Conservation (phyloP, 1,140 invertebrate species). For the Ostrea edulis region DNA sequence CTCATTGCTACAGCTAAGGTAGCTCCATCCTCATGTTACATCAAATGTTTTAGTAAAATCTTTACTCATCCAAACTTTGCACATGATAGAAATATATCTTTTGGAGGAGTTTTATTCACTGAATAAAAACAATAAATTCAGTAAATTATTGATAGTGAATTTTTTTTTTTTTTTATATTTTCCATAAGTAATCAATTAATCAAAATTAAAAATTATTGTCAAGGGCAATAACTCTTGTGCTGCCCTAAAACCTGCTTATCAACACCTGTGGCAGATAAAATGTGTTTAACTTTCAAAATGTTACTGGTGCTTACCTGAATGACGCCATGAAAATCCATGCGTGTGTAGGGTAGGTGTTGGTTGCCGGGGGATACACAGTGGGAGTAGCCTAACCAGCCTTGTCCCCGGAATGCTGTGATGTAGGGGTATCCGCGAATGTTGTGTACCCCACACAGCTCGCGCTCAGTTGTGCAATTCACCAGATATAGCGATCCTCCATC, state of each 20-base stretch:
- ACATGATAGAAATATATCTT: no score
- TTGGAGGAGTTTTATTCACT: no score
- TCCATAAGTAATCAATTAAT: no score
- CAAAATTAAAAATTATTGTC: no score
- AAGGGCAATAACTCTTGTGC: no score
- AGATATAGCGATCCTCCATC: slow-evolving; percentile 63
- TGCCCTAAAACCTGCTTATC: background rate
- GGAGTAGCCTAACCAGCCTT: slow-evolving; percentile 59
- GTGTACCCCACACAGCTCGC: slow-evolving; percentile 55
- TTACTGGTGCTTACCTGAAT: slow-evolving; percentile 53
- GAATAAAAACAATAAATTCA: no score
- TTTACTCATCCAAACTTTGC: no score
- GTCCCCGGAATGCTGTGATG: slow-evolving; percentile 61
- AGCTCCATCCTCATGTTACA: no score
- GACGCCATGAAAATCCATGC: slow-evolving; percentile 66
- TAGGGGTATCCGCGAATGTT: slow-evolving; percentile 62
- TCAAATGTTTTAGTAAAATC: no score
- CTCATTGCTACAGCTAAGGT: no score
- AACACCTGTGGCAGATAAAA: background rate
- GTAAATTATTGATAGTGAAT: no score
- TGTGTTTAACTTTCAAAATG: background rate
- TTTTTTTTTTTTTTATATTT: no score
- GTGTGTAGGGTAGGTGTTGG: slow-evolving; percentile 48
- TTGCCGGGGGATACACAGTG: slow-evolving; percentile 57
- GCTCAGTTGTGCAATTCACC: slow-evolving; percentile 65